A percentile compares a stretch with the other conserved stretches of the same genome.
phyloP scores from a whole-genome alignment of 2,113 vertebrate genomes.

The Piprites chloris region DNA sequence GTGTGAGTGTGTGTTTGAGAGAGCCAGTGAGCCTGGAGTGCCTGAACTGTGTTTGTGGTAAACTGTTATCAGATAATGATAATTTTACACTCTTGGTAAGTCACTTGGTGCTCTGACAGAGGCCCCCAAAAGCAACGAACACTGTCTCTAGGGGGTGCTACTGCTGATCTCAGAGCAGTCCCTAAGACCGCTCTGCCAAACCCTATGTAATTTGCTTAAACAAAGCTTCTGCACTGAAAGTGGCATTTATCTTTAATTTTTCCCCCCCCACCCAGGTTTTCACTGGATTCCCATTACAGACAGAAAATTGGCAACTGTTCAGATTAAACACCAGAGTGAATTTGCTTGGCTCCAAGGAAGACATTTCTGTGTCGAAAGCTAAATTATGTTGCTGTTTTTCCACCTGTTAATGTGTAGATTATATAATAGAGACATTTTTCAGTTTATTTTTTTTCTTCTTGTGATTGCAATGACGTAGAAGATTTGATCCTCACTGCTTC shows the following conservation, averaged over 20 bases:
- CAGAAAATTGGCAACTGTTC: conserved; percentile 63
- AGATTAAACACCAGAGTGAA: conserved; percentile 64
- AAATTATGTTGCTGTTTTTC: conserved; percentile 59
- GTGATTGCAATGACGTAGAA: neutral
- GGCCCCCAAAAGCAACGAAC: neutral
- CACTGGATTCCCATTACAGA: conserved; percentile 53
- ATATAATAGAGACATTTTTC: conserved; percentile 44
- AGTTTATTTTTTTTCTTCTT: neutral
- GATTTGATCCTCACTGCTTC: neutral
- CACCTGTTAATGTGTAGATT: conserved; percentile 58
- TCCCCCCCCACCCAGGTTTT: neutral
- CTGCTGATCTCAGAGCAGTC: neutral
- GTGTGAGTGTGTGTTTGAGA: neutral
- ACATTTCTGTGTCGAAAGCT: conserved; percentile 51
- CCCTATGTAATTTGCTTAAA: neutral
- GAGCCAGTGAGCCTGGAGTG: neutral
- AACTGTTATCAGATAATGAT: neutral
- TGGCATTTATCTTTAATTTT: conserved; percentile 46
- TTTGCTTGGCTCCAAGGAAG: conserved; percentile 55
- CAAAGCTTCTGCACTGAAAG: neutral
- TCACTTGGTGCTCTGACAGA: neutral
- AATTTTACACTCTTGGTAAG: neutral
- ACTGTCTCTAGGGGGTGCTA: neutral
- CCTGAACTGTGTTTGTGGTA: neutral
- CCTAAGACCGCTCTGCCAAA: neutral